Conservation (phyloP, 2,113 vertebrate species). For the Oxyruncus cristatus region DNA sequence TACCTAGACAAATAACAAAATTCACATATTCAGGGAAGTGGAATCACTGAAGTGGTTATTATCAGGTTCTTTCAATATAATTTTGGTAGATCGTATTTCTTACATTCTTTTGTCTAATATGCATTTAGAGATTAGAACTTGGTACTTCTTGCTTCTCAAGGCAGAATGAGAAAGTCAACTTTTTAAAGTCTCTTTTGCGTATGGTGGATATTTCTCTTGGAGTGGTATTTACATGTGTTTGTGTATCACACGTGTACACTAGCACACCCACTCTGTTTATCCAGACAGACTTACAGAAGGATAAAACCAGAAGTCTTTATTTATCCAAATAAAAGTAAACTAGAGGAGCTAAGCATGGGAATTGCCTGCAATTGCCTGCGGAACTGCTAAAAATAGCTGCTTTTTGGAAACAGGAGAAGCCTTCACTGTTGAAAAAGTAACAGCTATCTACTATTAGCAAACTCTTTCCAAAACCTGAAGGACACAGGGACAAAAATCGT, state of each 20-base stretch:
- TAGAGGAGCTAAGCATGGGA: conserved; percentile 30
- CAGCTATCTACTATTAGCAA: not conserved
- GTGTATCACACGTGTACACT: not conserved
- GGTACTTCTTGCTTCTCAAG: not conserved
- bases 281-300: conserved; percentile 6
- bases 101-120: not conserved
- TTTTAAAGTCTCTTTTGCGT: not conserved
- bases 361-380: not conserved
- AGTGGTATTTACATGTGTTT: conserved; percentile 13
- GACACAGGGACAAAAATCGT: not conserved
- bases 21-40: not conserved
- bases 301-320: conserved; percentile 37
- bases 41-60: not conserved
- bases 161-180: not conserved
- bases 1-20: not conserved
- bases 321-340: conserved; percentile 47
- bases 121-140: not conserved
- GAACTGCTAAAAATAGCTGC: conserved; percentile 31
- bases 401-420: conserved; percentile 16
- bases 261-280: conserved; percentile 45
- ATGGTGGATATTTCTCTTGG: not conserved
- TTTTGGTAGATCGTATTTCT: not conserved
- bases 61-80: not conserved
- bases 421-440: not conserved
- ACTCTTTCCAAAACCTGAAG: not conserved